These are phyloP conservation scores for Cosmopolites sordidus DNA, from an alignment of 2,888 invertebrate species.

Conservation along the genomic window DNA sequence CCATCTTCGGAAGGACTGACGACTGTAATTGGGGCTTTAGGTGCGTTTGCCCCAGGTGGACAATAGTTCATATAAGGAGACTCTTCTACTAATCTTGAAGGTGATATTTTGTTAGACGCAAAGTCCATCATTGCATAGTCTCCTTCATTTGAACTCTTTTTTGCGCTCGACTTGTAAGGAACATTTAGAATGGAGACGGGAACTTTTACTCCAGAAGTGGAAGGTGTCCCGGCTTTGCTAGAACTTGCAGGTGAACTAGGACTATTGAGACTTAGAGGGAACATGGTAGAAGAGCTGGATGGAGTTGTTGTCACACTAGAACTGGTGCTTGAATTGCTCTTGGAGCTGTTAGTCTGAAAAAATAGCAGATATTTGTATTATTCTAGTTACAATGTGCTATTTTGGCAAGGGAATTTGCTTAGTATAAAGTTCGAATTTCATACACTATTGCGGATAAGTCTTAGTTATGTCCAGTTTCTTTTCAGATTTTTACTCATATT, in stretches of 20 bases:
- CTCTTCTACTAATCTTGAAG: slow-evolving; percentile 6
- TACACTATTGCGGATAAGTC: no score
- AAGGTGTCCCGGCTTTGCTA: slow-evolving; percentile 26
- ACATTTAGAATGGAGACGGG: slow-evolving; percentile 39
- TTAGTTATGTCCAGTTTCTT: no score
- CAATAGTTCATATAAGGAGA: slow-evolving; percentile 22
- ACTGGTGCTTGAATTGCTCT: slow-evolving; percentile 39
- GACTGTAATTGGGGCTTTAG: slow-evolving; percentile 3
- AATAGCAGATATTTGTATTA: no score
- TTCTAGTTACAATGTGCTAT: no score
- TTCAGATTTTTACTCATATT: no score
- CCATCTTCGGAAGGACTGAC: slow-evolving; percentile 29
- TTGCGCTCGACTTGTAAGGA: slow-evolving; percentile 29
- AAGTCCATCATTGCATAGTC: slow-evolving; percentile 44
- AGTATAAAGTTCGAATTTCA: no score
- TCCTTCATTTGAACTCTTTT: slow-evolving; percentile 6
- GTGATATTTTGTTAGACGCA: slow-evolving; percentile 29
- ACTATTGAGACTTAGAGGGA: slow-evolving; percentile 65
- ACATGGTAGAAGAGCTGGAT: slow-evolving; percentile 59
- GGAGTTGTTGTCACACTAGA: slow-evolving; percentile 55
- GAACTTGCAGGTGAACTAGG: slow-evolving; percentile 57
- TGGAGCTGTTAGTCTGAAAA: slow-evolving; percentile 16
- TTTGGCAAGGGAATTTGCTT: no score
- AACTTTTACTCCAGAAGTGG: slow-evolving; percentile 33
- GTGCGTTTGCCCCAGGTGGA: slow-evolving; percentile 3